Evolutionary conservation across 2,888 invertebrate species (phyloP).

Genomic region (Erannis defoliaria): DNA sequence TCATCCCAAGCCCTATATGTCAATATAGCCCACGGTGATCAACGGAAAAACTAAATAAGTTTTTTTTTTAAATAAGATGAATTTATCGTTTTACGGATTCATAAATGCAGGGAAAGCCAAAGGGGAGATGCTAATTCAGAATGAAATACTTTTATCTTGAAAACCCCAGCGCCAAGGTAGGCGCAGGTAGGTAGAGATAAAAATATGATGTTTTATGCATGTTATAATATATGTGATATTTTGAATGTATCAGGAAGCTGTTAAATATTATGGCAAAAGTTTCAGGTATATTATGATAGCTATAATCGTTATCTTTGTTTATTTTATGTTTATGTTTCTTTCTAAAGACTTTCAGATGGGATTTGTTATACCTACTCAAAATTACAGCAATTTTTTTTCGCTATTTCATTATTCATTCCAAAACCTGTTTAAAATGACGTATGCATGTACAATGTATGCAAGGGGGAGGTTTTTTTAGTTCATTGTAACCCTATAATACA

Average conservation of each 20-base stretch:
- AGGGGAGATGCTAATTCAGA: conserved; percentile 1
- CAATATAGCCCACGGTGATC: too few species aligned
- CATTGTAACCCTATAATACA: too few species aligned
- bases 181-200: conserved; percentile 4
- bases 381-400: too few species aligned
- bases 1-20: too few species aligned
- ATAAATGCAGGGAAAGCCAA: conserved; percentile 2
- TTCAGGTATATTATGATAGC: not conserved
- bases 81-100: not conserved
- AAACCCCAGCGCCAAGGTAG: conserved; percentile 3
- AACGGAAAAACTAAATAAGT: too few species aligned
- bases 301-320: conserved; percentile 6
- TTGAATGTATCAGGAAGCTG: conserved; percentile 10
- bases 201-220: conserved; percentile 10
- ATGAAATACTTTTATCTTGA: conserved; percentile 7
- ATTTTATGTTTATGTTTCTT: not conserved
- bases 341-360: too few species aligned
- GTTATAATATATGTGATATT: conserved; percentile 9
- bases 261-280: conserved; percentile 13
- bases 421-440: too few species aligned
- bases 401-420: too few species aligned
- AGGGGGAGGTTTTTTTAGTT: too few species aligned
- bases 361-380: too few species aligned
- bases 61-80: not conserved
- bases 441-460: too few species aligned